Evolutionary conservation across 2,888 invertebrate genomes (phyloP).

Genomic region (Phasia obesa): DNA sequence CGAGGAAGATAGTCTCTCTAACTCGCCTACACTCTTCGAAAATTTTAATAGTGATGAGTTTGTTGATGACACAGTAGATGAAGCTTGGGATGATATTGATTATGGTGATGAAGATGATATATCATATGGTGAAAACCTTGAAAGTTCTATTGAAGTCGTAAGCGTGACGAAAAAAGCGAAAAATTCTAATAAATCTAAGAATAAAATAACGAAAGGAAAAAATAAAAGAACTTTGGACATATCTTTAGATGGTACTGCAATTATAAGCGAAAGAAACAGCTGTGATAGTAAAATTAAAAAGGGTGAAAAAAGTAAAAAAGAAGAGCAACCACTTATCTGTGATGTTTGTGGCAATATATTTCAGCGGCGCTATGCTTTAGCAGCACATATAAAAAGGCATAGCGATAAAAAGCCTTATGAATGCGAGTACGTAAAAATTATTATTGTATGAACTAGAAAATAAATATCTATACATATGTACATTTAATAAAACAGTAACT

Average conservation of each 20-base stretch:
- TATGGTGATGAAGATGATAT: constrained; percentile 31
- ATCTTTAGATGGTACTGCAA: constrained; percentile 72
- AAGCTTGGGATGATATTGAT: constrained; percentile 35
- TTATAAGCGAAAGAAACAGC: constrained; percentile 61
- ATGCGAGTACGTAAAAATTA: constrained; percentile 79
- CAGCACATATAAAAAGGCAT: constrained; percentile 81
- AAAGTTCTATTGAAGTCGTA: neutral
- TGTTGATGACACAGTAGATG: neutral
- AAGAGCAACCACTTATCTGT: constrained; percentile 77
- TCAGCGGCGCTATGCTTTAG: constrained; percentile 79
- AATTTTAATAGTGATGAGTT: constrained; percentile 1
- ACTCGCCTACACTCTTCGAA: neutral
- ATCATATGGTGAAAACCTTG: constrained; percentile 9
- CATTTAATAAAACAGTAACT: too few relatives aligned
- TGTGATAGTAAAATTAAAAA: neutral
- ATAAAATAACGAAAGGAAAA: neutral
- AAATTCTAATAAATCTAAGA: neutral
- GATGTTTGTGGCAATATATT: constrained; percentile 81
- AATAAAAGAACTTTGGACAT: constrained; percentile 73
- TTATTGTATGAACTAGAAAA: too few relatives aligned
- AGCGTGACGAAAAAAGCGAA: constrained; percentile 4
- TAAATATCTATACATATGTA: too few relatives aligned
- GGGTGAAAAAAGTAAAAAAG: constrained; percentile 50
- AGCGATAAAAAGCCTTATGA: constrained; percentile 79
- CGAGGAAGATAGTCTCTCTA: neutral